These are phyloP conservation scores for Macrocentrus cingulum DNA, from an alignment of 1,140 invertebrate genomes.

Conservation along the genomic window DNA sequence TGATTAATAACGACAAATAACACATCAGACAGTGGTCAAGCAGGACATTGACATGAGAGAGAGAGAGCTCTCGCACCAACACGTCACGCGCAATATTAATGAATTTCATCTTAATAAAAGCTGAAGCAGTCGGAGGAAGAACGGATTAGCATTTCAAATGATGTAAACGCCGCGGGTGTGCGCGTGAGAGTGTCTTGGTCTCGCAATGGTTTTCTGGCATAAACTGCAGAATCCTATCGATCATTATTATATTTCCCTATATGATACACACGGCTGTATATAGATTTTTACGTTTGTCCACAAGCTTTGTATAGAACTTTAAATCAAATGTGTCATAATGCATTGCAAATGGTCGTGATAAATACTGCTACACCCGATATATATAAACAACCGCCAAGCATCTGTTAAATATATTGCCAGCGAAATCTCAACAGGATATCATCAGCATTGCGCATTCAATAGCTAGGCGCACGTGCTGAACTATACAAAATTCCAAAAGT, in stretches of 20 bases:
- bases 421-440: background rate
- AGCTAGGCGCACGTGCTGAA: no score
- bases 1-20: background rate
- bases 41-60: no score
- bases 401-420: background rate
- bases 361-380: background rate
- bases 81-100: conserved; percentile 37
- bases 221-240: background rate
- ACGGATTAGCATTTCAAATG: conserved; percentile 47
- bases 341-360: background rate
- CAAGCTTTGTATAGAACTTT: background rate
- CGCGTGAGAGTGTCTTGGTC: conserved; percentile 12
- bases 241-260: conserved; percentile 7
- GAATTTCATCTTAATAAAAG: conserved; percentile 47
- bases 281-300: background rate
- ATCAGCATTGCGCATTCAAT: no score
- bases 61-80: no score
- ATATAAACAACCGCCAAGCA: background rate
- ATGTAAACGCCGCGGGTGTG: conserved; percentile 38
- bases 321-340: conserved; percentile 8
- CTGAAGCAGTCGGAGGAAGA: conserved; percentile 38
- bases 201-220: background rate
- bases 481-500: no score
- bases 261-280: no score
- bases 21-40: background rate